Base-by-base conservation (phyloP, 1,140 invertebrate genomes). In the Drosophila gunungcola region DNA sequence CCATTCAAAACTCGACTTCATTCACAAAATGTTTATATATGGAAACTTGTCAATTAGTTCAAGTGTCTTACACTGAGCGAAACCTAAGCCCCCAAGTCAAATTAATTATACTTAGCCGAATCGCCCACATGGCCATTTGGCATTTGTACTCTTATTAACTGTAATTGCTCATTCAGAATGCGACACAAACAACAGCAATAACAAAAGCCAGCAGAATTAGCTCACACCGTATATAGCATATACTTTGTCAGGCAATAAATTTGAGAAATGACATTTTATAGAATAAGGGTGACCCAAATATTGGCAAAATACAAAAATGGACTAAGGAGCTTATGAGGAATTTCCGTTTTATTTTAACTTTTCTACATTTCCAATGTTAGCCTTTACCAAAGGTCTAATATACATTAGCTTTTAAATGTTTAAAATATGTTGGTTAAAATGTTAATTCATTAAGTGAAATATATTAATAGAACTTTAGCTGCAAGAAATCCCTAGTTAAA, bases 31-130 rank as follows among this genome's bases (percentile, higher is more conserved):
- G 84, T 51, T 77, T 78, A 89, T 67, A 88, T 88, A 88, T 73
- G 83, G 83, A 83, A 89, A 84, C 85, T 89, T 84, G 85, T 89
- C 86, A 80, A 84, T 89, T 89, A 89, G 84, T 89, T 89, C 80
- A 80, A 89, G 83, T 84, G 67, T 60, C 61, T 27, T 80, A 84
- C 80, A 89, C 84, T 89, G 80, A 55, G 73, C 84, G 49, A 89
- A 88, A 84, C 53, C 65, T 57, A 85, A 67, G 52, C 21, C 60
- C 76, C 67, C 34, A 73, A 73, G 72, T 58, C 73, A 77, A 60
- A 89, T 89, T 89, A 89, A 89, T 89, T 84, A 89, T 83, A 80
- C 84, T 89, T 84, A 78, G 57, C 64, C 34, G 29, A 9, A 3
- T 4, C 73, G 29, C 62, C 56, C 68, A 67, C 75, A 51, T 49